Evolutionary conservation across 2,888 invertebrate species (phyloP), one percentile per base, ranked within the genome.

Genomic region (Hypsopygia costalis): DNA sequence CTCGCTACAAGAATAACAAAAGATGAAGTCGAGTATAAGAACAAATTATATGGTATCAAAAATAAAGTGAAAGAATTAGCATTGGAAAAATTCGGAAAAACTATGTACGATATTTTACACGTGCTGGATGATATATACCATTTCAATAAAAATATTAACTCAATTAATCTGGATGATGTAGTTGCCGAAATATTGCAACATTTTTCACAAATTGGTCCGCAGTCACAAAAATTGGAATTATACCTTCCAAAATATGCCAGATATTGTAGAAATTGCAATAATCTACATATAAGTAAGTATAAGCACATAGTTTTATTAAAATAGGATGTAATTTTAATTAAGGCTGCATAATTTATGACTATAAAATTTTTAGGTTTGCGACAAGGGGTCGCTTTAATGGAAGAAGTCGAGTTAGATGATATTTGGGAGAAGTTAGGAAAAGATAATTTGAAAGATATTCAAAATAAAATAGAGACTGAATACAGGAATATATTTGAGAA

Each of bases 91-190:
- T 73, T 68, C 37, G 66, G 66, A 8, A 36, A 27, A 7, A 55
- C 58, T 5, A 72, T 76, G 69, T 72, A 68, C 25, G 60, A 72
- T 10, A 48, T 71, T 43, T 51, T 76, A 11, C 49, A 40, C 33
- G 47, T 78, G 22, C 58, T 68, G 53, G 74, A 73, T 40, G 56
- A 70, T 12, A 68, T 68, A 44, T 46, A 51, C 40, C 62, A 68
- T 43, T 60, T 62, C 29, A 34, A 36, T 10, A 16, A 58, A 11
- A 7, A 49, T 35, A 34, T 67, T 6, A 43, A 42, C 4, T 27
- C 28, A 9, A 39, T 36, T 8, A 30, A 51, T 4, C 6, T 40
- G 8, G 10, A 38, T 7, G 7, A 27, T 29, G 3, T 6, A 41
- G 8, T 27, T 40, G 9, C 16, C 16, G 31, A 36, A n/a, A 43